Conservation (phyloP, 2,797 vertebrate species). For the Philypnodon macrostomus region DNA sequence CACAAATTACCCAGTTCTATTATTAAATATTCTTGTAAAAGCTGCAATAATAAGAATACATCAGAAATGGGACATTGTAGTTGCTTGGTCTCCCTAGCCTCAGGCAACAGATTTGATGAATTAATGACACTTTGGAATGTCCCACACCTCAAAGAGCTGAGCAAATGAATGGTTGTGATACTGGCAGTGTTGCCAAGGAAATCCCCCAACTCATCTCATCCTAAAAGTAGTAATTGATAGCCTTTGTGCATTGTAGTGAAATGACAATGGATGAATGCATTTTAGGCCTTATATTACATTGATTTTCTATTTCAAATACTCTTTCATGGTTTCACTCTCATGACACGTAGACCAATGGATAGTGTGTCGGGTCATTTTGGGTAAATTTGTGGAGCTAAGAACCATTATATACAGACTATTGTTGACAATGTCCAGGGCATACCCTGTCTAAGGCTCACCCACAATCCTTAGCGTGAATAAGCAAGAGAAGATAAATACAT, state of each 20-base stretch:
- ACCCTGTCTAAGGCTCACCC: no score
- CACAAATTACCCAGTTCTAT: neutral
- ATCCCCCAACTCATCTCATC: slow-evolving; percentile 27
- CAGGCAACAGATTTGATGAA: slow-evolving; percentile 31
- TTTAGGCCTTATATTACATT: neutral
- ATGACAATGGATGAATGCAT: slow-evolving; percentile 4
- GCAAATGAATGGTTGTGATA: slow-evolving; percentile 35
- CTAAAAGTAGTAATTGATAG: slow-evolving; percentile 26
- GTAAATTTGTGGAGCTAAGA: neutral
- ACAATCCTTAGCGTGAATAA: no score
- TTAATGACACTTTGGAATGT: slow-evolving; percentile 27
- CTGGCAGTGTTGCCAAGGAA: slow-evolving; percentile 39
- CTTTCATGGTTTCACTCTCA: slow-evolving; percentile 6
- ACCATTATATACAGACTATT: no score
- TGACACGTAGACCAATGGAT: neutral
- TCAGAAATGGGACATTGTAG: neutral
- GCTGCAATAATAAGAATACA: neutral
- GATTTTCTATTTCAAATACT: neutral
- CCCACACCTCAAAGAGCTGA: slow-evolving; percentile 9
- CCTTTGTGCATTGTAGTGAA: slow-evolving; percentile 18
- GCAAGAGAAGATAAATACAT: no score
- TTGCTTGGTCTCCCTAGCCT: slow-evolving; percentile 17
- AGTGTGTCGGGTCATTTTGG: neutral
- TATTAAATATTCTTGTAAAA: no score
- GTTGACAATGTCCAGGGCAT: no score